Base-by-base conservation (phyloP, 37 sponge, comb jelly and placozoan genomes). In the Chondrilla cf. caribensis region DNA sequence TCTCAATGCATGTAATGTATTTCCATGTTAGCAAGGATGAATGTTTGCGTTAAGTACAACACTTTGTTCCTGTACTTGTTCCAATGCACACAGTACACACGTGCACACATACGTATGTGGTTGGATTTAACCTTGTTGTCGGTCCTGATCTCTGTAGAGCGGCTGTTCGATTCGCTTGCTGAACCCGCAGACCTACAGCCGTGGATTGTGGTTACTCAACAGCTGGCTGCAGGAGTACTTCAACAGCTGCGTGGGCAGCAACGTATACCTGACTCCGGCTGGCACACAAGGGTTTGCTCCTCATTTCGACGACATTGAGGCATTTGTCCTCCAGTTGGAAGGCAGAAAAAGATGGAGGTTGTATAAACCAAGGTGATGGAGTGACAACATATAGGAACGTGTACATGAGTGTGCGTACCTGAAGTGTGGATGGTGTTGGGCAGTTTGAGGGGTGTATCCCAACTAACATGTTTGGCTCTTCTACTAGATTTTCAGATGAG, bases 241-340 rank as follows among this genome's bases (percentile, higher is more conserved):
- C 76, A 58, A 78, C 36, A 88, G 85, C 0, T 92, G 60, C 82
- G 93, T 97, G 22, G 97, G 97, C 57, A 90, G 93, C 67, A 97
- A 97, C 59, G 93, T 94, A 11, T 98, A 98, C 77, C 81, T 98
- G 73, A 98, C 99, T 77, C 99, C 99, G 0, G 86, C 96, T 43
- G 87, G 86, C 22, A 79, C 94, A 17, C 99, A 98, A 59, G 99
- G 99, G 59, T 98, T 98, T 91, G 96, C 99, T 15, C 99, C 99
- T 24, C 99, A 98, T 76, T 98, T 91, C 85, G 99, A 98, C 79
- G 99, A 98, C 84, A 98, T 98, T 59, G 99, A 98, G 62, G 99
- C 99, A n/a, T 98, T 98, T 88, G 87, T 96, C 15, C 54, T 98
- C 54, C 99, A 98, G 70, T 77, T 98, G 60, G 99, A 98, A 78